Conservation (phyloP, 2,113 vertebrate genomes). For the Apeltes quadracus region DNA sequence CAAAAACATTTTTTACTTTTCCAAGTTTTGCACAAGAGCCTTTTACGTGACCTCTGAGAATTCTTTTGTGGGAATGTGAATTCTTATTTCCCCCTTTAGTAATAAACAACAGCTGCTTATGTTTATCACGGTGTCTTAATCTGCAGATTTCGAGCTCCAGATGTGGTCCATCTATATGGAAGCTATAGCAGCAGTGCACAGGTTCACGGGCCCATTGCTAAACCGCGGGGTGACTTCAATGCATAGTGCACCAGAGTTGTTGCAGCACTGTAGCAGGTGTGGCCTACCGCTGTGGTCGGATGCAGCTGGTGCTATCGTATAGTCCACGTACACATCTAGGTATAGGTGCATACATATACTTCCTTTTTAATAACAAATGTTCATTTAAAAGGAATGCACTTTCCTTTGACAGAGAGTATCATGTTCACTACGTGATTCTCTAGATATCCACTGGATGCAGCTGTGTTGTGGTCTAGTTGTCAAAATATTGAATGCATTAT, state of each 20-base stretch:
- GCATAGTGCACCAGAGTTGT: conserved; percentile 11
- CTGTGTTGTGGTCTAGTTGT: not conserved
- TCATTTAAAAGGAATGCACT: not conserved
- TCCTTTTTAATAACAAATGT: not conserved
- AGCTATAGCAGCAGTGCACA: not conserved
- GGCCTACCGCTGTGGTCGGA: conserved; percentile 57
- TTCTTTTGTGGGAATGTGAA: not conserved
- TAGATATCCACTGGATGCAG: not conserved
- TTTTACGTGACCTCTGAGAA: not conserved
- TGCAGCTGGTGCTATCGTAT: conserved; percentile 41
- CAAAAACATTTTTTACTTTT: not conserved
- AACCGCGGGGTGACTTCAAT: conserved; percentile 20
- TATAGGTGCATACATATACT: not conserved
- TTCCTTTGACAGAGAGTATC: not conserved
- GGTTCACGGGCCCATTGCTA: conserved; percentile 40
- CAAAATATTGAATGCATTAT: not conserved
- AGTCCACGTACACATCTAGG: conserved; percentile 5
- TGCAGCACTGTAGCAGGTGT: conserved; percentile 45
- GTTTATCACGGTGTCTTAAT: not conserved
- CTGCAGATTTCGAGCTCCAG: not conserved
- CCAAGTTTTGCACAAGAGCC: not conserved
- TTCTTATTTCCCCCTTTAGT: not conserved
- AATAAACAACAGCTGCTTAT: conserved; percentile 19
- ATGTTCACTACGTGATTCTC: not conserved
- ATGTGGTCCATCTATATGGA: not conserved